Base-by-base conservation (phyloP, 2,888 invertebrate genomes). In the Tubulanus polymorphus region DNA sequence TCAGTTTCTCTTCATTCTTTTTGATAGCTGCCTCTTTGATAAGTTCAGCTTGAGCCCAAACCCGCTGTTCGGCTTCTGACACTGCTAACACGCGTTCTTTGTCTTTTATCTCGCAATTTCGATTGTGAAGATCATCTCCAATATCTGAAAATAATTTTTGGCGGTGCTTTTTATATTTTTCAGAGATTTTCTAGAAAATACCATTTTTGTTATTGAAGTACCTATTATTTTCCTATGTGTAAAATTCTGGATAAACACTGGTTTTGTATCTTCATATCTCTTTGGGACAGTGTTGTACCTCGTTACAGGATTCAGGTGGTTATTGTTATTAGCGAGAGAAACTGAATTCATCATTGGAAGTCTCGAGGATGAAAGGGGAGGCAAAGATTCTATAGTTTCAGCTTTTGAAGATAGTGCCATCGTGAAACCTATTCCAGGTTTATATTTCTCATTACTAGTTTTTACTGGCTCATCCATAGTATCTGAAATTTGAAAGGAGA, bases 251-350 rank as follows among this genome's bases (percentile, higher is more conserved):
- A 72, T 66, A 20, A 64, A 48, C 37, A 69, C 71, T 23, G 73
- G 71, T 53, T 64, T 65, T 18, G 72, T 73, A 56, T 74, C 72
- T 56, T 74, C 73, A 60, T 74, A 74, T 47, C 74, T 56, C 25
- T 64, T 59, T 3, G 74, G 74, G 5, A 73, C 65, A 10, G 59
- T 50, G 6, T 56, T 50, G 35, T 60, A 64, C 15, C 49, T 48
- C 10, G 53, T 26, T 12, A 47, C 35, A 8, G 47, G 25, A n/a
- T 47, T 37, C 5, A 23, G 41, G n/a, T n/a, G n/a, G n/a, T n/a
- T n/a, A n/a, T n/a, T n/a, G n/a, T n/a, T n/a, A n/a, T n/a, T n/a
- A 41, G 20, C 41, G 23, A 5, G 6, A 41, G 41, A 8, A 18
- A 41, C 23, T 41, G 41, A 8, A 15, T 41, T 41, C 15, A 41